phyloP scores from a whole-genome alignment of 2,888 invertebrate genomes.

The Zele albiditarsus region DNA sequence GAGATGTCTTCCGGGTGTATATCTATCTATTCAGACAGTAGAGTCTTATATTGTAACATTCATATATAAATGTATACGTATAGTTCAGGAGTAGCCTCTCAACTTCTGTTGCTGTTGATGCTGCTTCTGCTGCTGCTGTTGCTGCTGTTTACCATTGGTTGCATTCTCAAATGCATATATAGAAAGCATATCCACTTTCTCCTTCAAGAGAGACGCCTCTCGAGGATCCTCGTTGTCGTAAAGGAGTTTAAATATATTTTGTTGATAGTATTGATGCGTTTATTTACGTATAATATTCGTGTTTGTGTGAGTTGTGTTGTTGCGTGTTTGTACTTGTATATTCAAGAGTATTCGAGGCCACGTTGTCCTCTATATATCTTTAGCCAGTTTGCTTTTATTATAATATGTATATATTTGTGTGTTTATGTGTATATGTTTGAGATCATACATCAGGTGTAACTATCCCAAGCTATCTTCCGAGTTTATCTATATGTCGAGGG shows the following conservation, averaged over 20 bases:
- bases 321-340: not conserved
- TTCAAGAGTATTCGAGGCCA: not conserved
- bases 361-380: not conserved
- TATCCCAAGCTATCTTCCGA: not conserved
- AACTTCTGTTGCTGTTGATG: not conserved
- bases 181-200: slow-evolving; percentile 64
- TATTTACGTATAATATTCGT: too few relatives aligned
- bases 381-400: too few relatives aligned
- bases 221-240: not conserved
- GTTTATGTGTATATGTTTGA: not conserved
- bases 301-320: too few relatives aligned
- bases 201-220: slow-evolving; percentile 35
- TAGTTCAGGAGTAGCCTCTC: slow-evolving; percentile 7
- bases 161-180: slow-evolving; percentile 32
- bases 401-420: not conserved
- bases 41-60: not conserved
- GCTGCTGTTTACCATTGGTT: slow-evolving; percentile 45
- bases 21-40: slow-evolving; percentile 15
- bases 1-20: slow-evolving; percentile 39
- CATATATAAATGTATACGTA: not conserved
- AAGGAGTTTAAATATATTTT: slow-evolving; percentile 1
- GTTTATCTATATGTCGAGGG: not conserved
- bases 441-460: not conserved
- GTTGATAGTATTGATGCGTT: too few relatives aligned
- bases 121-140: slow-evolving; percentile 44